Base-by-base conservation (phyloP, 2,888 invertebrate species). In the Oscheius sp. region DNA sequence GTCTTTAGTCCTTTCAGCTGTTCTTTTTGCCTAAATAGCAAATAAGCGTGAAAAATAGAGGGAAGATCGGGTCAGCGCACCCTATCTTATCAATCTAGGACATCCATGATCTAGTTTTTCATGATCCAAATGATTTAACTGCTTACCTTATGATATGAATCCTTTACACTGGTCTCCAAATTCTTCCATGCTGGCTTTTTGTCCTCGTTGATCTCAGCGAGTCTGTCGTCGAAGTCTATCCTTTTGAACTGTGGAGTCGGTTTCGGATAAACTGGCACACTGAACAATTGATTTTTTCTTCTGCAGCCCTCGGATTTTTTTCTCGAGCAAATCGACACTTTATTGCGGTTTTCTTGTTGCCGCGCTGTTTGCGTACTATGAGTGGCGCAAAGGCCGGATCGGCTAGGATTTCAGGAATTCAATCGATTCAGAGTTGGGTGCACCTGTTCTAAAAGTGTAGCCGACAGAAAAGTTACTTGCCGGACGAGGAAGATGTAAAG, bases 201-300 rank as follows among this genome's bases (percentile, higher is more conserved):
- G 14, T 57, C 75, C 41, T 67, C 59, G 28, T 68, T 47, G 8
- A 75, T 30, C 30, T 84, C 84, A 20, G 78, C 76, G 6, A 79
- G 64, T 54, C 81, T 59, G 63, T 84, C 84, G 49, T 84, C 84
- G 45, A 84, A 82, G 57, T 83, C 82, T 51, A 84, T 75, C 36
- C 83, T 51, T 24, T 76, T 75, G 69, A 79, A 79, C 20, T 49
- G 47, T 38, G 77, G 77, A 6, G 71, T 64, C 51, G 54, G 41
- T 14, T 36, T 36, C 2, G 64, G 51, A 38, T 62, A 62, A n/a
- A 20, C 47, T 2, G 49, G 62, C 6, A 28, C 59, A 28, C 59
- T 59, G 59, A 44, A 59, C 30, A n/a, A 20, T 32, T 32, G 2
- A 8, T 17, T 32, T 14, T 4, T n/a, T 32, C n/a, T 8, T 2